Conservation (phyloP, 2,113 vertebrate genomes). For the human (Homo sapiens) region DNA sequence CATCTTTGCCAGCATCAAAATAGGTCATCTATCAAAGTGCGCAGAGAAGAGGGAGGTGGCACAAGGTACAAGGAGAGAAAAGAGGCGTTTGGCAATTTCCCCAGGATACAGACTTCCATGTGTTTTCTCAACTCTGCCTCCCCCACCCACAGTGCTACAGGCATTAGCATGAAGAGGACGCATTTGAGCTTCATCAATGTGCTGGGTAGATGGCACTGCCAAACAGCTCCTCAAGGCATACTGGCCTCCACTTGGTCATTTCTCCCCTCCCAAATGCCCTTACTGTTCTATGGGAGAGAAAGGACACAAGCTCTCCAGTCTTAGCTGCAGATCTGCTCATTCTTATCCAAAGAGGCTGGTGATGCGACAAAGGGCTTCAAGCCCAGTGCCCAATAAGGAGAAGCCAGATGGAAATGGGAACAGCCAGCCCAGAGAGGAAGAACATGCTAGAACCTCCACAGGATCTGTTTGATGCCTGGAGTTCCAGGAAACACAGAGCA, state of each 20-base stretch:
- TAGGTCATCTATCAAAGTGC: neutral
- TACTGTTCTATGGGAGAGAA: neutral
- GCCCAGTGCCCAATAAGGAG: neutral
- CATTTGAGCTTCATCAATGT: accelerated
- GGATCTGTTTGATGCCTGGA: neutral
- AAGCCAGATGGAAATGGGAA: neutral
- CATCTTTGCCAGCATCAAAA: conserved; percentile 41
- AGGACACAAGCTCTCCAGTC: neutral
- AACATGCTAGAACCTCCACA: neutral
- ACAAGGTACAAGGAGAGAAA: neutral
- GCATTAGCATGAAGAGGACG: neutral
- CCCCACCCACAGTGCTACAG: neutral
- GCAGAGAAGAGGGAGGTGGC: neutral
- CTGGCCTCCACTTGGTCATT: no score
- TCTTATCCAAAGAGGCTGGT: neutral
- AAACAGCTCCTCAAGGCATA: neutral
- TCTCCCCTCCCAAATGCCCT: neutral
- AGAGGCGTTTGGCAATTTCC: neutral
- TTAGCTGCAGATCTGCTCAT: neutral
- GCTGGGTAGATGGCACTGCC: neutral
- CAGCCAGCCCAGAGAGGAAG: neutral
- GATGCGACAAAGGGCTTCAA: neutral
- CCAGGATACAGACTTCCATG: neutral
- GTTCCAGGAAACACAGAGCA: neutral
- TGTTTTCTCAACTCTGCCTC: neutral